These are phyloP conservation scores for Cyprinus carpio DNA, from an alignment of 2,113 vertebrate genomes.

Conservation along the genomic window DNA sequence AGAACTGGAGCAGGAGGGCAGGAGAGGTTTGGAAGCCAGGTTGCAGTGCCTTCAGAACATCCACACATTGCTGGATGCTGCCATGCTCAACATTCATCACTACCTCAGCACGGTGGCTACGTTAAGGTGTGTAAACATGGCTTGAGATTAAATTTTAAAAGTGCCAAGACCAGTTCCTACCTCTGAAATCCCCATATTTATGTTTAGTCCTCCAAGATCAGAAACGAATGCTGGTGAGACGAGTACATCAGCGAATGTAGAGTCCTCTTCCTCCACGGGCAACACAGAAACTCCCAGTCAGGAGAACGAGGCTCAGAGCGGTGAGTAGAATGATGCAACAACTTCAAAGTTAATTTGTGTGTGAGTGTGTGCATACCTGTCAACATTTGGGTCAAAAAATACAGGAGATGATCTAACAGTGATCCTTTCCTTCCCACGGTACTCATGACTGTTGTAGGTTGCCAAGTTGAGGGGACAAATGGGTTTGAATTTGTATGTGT, in stretches of 20 bases:
- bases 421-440: too few relatives aligned
- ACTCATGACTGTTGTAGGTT: too few relatives aligned
- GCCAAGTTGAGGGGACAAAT: too few relatives aligned
- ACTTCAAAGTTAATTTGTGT: too few relatives aligned
- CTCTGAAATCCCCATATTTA: neutral
- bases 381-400: too few relatives aligned
- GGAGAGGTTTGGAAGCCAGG: slow-evolving; percentile 87
- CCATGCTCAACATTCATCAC: slow-evolving; percentile 97
- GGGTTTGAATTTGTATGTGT: too few relatives aligned
- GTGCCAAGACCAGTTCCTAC: neutral
- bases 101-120: slow-evolving; percentile 88
- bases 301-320: slow-evolving; percentile 53
- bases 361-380: too few relatives aligned
- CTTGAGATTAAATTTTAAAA: neutral
- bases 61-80: slow-evolving; percentile 90
- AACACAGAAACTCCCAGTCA: slow-evolving; percentile 48
- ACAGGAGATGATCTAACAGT: too few relatives aligned
- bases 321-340: slow-evolving; percentile 58
- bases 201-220: slow-evolving; percentile 71
- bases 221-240: slow-evolving; percentile 56
- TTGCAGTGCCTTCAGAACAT: slow-evolving; percentile 95
- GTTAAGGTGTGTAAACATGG: slow-evolving; percentile 70
- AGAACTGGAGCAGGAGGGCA: slow-evolving; percentile 89
- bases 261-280: slow-evolving; percentile 52
- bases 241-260: slow-evolving; percentile 30